Evolutionary conservation across 2,888 invertebrate species (phyloP).

Genomic region (Cylindroiulus punctatus): DNA sequence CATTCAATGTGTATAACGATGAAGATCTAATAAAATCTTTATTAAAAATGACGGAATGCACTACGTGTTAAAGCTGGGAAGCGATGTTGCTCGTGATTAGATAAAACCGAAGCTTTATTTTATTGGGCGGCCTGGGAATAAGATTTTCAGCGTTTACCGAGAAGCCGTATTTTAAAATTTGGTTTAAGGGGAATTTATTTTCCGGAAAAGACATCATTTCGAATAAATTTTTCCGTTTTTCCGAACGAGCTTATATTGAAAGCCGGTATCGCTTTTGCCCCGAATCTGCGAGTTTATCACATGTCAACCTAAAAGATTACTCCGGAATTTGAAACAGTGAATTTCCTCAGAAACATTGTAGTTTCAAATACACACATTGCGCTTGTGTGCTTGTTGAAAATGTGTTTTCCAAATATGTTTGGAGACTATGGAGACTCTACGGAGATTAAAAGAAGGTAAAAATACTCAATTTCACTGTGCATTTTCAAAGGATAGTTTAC

Average conservation of each 20-base stretch:
- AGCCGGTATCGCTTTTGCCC: too few relatives aligned
- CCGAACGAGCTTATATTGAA: too few relatives aligned
- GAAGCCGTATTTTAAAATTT: background rate
- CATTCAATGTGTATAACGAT: slow-evolving; percentile 20
- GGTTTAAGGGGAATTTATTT: background rate
- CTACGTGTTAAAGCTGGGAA: background rate
- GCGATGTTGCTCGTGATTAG: slow-evolving; percentile 7
- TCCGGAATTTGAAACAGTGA: too few relatives aligned
- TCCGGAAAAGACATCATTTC: background rate
- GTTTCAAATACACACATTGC: too few relatives aligned
- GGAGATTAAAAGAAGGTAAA: too few relatives aligned
- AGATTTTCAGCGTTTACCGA: background rate
- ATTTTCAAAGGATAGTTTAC: too few relatives aligned
- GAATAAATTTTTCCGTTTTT: background rate
- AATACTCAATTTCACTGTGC: too few relatives aligned
- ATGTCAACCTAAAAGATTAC: too few relatives aligned
- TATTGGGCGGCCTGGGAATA: background rate
- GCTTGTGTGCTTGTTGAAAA: background rate
- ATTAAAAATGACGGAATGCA: slow-evolving; percentile 15
- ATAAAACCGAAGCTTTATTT: background rate
- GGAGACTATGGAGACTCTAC: too few relatives aligned
- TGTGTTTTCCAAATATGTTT: too few relatives aligned
- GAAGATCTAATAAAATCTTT: slow-evolving; percentile 32
- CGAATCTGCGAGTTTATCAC: too few relatives aligned
- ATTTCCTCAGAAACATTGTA: too few relatives aligned